A percentile compares a stretch with the other conserved stretches of the same genome.
Conservation (phyloP, 1,140 invertebrate species). For the Drosophila setifemur region DNA sequence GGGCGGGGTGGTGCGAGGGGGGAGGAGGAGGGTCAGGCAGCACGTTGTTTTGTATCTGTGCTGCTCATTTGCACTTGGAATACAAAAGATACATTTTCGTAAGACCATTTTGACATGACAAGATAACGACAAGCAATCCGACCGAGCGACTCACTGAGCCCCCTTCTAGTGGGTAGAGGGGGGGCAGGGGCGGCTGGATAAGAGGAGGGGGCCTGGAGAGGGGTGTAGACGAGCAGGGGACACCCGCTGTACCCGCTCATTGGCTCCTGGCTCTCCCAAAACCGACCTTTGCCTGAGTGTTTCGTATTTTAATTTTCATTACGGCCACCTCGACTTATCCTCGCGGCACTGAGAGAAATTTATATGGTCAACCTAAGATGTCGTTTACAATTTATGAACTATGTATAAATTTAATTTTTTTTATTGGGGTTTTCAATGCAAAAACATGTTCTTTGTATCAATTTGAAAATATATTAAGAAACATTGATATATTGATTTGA, state of each 20-base stretch:
- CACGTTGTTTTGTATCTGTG: constrained; percentile 65
- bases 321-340: constrained; percentile 52
- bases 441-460: no score
- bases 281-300: constrained; percentile 68
- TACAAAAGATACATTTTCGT: constrained; percentile 81
- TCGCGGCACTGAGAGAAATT: constrained; percentile 1
- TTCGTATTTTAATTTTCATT: constrained; percentile 81
- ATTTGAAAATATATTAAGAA: no score
- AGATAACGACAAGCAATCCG: constrained; percentile 81
- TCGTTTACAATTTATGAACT: no score
- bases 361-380: no score
- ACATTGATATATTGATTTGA: no score
- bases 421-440: no score
- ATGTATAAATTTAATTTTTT: no score
- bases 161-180: not conserved
- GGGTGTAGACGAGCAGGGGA: constrained; percentile 2
- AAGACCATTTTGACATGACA: constrained; percentile 82
- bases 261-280: constrained; percentile 53
- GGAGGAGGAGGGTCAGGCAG: not conserved
- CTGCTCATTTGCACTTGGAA: constrained; percentile 81
- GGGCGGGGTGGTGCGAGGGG: not conserved
- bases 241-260: constrained; percentile 64
- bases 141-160: constrained; percentile 49
- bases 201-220: not conserved
- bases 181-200: not conserved